Base-by-base conservation (phyloP, 2,888 invertebrate species). In the Eudemis profundana region DNA sequence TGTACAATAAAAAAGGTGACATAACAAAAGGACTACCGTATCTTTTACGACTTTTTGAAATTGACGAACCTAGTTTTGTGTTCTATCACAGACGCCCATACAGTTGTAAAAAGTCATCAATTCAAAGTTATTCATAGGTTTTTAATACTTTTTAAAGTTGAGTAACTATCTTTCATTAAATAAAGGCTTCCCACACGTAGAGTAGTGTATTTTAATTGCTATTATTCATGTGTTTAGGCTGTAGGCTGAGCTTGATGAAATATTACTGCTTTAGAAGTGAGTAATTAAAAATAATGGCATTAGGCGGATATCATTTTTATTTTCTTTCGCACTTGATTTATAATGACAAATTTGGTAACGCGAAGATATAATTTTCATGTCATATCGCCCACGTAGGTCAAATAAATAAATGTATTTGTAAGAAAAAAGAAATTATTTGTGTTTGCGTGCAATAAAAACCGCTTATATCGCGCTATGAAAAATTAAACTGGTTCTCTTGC, bases 211-310 rank as follows among this genome's bases (percentile, higher is more conserved):
- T 29, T 49, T 64, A 51, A 64, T 59, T 44, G 57, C 36, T 29
- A 57, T 59, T 49, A 50, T 51, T 59, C 64, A 64, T 57, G 12
- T 50, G n/a, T 33, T 29, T 33, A 50, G 23, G 23, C 12, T 19
- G 49, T 23, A 8, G 47, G 40, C 40, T 23, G 21, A 38, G 36
- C 12, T 19, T 21, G 27, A 40, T 23, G 44, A 61, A 51, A 42
- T 33, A 51, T 17, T 10, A 23, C 44, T 12, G 51, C 33, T 29
- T 10, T 8, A 42, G 33, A 29, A 10, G 17, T n/a, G 19, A 51
- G 42, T 44, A 44, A 56, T 56, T 56, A 44, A 56, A 56, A 42
- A n/a, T 17, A 44, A 54, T 54, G 12, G 15, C 10, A 27, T 40
- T 2, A 42, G 4, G 10, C 14, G 4, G 21, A 4, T 51, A 19